A percentile compares a stretch with the other conserved stretches of the same genome.
Conservation (phyloP, 2,888 invertebrate genomes). For the Crepidodera aurea region DNA sequence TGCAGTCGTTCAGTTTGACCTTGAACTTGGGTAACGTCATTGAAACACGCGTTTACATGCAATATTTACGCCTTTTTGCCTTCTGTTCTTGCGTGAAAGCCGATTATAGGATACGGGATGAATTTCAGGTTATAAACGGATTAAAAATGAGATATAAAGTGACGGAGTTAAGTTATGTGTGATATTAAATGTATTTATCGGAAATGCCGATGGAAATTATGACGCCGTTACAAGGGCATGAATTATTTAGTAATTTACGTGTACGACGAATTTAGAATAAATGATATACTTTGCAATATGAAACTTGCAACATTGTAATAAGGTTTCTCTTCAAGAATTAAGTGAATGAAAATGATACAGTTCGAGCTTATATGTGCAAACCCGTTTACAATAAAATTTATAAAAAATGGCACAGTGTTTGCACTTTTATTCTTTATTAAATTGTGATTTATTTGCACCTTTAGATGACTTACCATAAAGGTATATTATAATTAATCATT, state of each 20-base stretch:
- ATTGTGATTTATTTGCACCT: no score
- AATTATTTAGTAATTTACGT: not conserved
- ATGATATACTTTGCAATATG: no score
- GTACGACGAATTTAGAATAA: not conserved
- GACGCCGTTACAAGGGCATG: not conserved
- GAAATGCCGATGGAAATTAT: no score
- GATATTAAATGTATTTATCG: not conserved
- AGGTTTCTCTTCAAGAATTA: no score
- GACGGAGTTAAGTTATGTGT: not conserved
- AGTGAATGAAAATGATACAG: no score
- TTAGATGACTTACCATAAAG: no score
- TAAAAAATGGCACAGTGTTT: no score
- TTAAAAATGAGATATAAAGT: not conserved
- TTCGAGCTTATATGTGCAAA: no score
- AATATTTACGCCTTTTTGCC: slow-evolving; percentile 13
- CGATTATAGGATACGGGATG: not conserved
- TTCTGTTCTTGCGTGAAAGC: slow-evolving; percentile 5
- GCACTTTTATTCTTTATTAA: no score
- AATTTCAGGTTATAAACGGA: slow-evolving; percentile 6
- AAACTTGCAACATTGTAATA: no score
- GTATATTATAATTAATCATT: no score
- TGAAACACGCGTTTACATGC: slow-evolving; percentile 7
- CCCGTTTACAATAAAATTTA: no score
- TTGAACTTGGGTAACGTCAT: not conserved
- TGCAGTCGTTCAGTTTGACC: not conserved